phyloP scores from a whole-genome alignment of 1,140 invertebrate species.

The Cydia strobilella region DNA sequence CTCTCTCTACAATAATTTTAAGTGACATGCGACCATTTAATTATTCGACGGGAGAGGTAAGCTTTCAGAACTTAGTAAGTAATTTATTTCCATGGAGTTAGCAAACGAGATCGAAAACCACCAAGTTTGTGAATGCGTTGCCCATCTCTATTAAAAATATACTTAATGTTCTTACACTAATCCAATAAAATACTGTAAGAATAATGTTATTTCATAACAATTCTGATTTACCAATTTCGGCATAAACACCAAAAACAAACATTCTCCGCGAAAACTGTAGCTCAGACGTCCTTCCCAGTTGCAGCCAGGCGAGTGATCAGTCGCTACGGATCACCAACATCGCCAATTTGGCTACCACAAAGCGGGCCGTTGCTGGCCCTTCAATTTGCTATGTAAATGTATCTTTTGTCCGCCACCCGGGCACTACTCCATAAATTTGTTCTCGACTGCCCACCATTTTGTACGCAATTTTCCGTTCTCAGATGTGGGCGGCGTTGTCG shows the following conservation, averaged over 20 bases:
- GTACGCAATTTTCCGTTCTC: constrained; percentile 48
- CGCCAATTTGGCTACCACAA: constrained; percentile 33
- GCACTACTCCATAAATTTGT: constrained; percentile 61
- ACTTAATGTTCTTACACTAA: not conserved
- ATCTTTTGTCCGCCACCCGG: constrained; percentile 56
- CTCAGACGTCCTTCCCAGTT: not conserved
- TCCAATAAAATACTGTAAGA: not conserved
- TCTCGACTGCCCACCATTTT: constrained; percentile 48
- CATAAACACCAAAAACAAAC: not conserved
- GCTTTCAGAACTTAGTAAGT: too few relatives aligned
- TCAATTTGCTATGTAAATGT: constrained; percentile 71
- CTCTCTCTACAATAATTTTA: too few relatives aligned
- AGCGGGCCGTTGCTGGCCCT: constrained; percentile 47
- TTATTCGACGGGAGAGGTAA: too few relatives aligned
- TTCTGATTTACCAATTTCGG: too few relatives aligned
- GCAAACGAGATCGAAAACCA: not conserved
- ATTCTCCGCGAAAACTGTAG: not conserved
- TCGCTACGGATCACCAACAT: constrained; percentile 16
- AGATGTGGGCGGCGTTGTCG: not conserved
- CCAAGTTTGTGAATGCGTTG: not conserved
- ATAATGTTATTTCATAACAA: not conserved
- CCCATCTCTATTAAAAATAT: not conserved
- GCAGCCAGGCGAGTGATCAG: not conserved
- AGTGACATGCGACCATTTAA: too few relatives aligned
- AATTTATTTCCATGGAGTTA: not conserved